Evolutionary conservation across 2,113 vertebrate genomes (phyloP).

Genomic region (Hyaena hyaena): DNA sequence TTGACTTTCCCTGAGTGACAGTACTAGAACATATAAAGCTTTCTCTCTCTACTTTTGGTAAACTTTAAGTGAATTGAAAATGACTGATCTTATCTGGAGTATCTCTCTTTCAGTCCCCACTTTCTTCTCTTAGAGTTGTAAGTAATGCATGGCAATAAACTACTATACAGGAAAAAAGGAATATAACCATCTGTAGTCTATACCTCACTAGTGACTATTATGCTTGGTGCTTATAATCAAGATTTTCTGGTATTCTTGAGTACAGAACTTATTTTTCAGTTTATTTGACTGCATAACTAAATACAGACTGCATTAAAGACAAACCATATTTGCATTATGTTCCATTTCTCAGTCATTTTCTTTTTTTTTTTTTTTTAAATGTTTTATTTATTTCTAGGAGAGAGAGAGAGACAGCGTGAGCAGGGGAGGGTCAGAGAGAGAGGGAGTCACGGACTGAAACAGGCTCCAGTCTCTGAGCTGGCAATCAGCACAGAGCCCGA

Average conservation of each 20-base stretch:
- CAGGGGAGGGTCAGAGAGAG: too few species aligned
- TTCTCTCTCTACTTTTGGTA: not conserved
- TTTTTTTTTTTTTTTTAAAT: too few species aligned
- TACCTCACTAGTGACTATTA: not conserved
- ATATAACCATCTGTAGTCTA: not conserved
- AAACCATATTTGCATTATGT: not conserved
- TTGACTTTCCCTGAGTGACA: not conserved
- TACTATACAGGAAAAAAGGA: not conserved
- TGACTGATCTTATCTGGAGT: not conserved
- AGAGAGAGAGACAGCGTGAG: too few species aligned
- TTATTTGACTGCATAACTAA: conserved; percentile 28
- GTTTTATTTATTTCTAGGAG: too few species aligned
- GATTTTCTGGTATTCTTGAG: not conserved
- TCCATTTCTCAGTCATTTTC: conserved; percentile 20
- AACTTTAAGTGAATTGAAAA: conserved; percentile 18
- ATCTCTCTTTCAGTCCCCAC: not conserved
- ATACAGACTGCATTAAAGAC: not conserved
- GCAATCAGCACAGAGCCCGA: too few species aligned
- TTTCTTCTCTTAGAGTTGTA: not conserved
- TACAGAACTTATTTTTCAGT: not conserved
- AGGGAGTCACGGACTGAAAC: too few species aligned
- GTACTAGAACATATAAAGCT: not conserved
- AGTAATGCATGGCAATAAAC: conserved; percentile 1
- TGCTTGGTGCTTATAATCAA: not conserved
- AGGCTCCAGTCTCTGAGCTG: too few species aligned